Evolutionary conservation across 2,888 invertebrate species (phyloP).

Genomic region (Lysandra bellargus): DNA sequence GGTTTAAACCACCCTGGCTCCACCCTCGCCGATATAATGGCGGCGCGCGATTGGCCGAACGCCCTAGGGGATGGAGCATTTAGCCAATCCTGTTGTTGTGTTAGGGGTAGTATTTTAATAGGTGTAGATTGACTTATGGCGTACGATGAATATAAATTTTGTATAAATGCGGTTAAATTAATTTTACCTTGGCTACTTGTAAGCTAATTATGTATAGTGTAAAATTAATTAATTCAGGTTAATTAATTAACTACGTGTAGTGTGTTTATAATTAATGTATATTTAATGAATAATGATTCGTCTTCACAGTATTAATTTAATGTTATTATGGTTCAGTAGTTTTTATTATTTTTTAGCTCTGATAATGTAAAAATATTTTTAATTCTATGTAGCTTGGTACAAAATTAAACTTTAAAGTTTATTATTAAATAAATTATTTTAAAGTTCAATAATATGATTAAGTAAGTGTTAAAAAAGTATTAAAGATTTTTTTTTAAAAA

Average conservation of each 20-base stretch:
- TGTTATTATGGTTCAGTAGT: too few species aligned
- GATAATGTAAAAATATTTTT: too few species aligned
- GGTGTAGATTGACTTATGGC: slow-evolving; percentile 78
- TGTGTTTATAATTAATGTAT: too few species aligned
- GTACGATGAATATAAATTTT: slow-evolving; percentile 66
- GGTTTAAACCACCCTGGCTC: slow-evolving; percentile 71
- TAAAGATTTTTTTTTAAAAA: too few species aligned
- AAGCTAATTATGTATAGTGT: slow-evolving; percentile 29
- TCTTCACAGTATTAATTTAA: too few species aligned
- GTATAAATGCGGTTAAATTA: slow-evolving; percentile 67
- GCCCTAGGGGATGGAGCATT: slow-evolving; percentile 65
- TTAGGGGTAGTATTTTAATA: slow-evolving; percentile 67
- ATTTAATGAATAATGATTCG: too few species aligned
- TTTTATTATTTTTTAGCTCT: too few species aligned
- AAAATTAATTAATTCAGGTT: neutral
- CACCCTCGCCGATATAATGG: slow-evolving; percentile 60
- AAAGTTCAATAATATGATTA: too few species aligned
- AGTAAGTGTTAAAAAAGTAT: too few species aligned
- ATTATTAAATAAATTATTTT: too few species aligned
- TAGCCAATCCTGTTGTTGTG: slow-evolving; percentile 58
- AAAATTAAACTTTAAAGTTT: too few species aligned
- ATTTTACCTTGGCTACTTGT: slow-evolving; percentile 42
- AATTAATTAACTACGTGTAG: neutral
- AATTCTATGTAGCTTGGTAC: too few species aligned
- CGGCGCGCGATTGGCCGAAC: slow-evolving; percentile 59